These are phyloP conservation scores for Hippopotamyrus pictus DNA, from an alignment of 2,797 vertebrate genomes.

Conservation along the genomic window DNA sequence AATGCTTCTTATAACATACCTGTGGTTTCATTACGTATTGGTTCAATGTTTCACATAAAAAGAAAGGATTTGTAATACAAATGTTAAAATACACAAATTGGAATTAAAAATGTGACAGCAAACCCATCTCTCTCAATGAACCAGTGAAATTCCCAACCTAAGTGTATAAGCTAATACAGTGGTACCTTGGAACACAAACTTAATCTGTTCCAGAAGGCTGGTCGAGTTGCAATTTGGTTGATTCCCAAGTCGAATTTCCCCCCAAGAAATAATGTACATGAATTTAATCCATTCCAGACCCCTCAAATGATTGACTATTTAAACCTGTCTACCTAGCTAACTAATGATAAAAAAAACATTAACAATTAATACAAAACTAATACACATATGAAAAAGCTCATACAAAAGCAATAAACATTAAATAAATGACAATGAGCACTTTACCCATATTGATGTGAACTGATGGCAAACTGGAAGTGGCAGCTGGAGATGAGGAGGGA, in stretches of 20 bases:
- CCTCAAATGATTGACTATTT: neutral
- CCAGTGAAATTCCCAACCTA: neutral
- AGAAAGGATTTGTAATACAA: neutral
- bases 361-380: neutral
- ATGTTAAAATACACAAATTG: neutral
- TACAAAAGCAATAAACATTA: neutral
- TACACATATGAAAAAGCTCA: too few species aligned
- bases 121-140: neutral
- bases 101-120: neutral
- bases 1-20: constrained; percentile 37
- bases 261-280: neutral
- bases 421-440: neutral
- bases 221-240: neutral
- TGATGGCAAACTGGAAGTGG: neutral
- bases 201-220: neutral
- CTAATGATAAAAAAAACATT: neutral
- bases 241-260: neutral
- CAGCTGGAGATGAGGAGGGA: neutral
- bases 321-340: neutral
- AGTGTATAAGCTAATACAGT: neutral
- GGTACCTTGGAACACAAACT: neutral
- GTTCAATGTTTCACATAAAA: neutral
- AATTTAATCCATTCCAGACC: neutral
- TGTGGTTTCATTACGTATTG: neutral
- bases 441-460: neutral